These are phyloP conservation scores for Oscheius sp. DNA, from an alignment of 2,888 invertebrate genomes.

Conservation along the genomic window DNA sequence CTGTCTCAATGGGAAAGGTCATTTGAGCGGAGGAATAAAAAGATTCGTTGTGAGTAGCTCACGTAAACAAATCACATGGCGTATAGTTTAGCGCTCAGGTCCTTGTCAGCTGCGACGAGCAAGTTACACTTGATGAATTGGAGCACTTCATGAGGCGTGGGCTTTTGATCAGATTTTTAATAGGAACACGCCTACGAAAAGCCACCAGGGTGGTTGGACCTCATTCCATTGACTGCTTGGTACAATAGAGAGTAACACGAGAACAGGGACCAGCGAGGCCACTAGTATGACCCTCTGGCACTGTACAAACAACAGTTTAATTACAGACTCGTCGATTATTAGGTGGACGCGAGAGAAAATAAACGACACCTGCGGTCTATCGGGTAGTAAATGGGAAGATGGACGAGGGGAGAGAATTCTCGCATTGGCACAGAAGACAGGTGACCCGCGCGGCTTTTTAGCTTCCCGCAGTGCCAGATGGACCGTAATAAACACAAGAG, in stretches of 20 bases:
- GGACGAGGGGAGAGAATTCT: neutral
- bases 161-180: slow-evolving; percentile 27
- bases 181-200: slow-evolving; percentile 9
- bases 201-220: neutral
- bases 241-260: neutral
- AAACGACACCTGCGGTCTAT: neutral
- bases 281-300: neutral
- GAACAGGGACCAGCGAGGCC: neutral
- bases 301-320: slow-evolving; percentile 12
- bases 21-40: neutral
- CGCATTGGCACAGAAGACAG: slow-evolving; percentile 8
- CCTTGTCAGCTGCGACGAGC: slow-evolving; percentile 19
- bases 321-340: slow-evolving; percentile 12
- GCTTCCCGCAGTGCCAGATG: slow-evolving; percentile 21
- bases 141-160: slow-evolving; percentile 26
- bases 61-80: slow-evolving; percentile 20
- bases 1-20: neutral
- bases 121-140: slow-evolving; percentile 29
- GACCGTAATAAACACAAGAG: slow-evolving; percentile 23
- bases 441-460: slow-evolving; percentile 18
- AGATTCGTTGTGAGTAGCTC: neutral
- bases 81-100: slow-evolving; percentile 13
- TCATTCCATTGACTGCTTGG: neutral
- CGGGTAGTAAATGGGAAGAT: neutral
- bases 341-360: slow-evolving; percentile 11